phyloP scores from a whole-genome alignment of 2,888 invertebrate species.

The Camptogramma bilineatum region DNA sequence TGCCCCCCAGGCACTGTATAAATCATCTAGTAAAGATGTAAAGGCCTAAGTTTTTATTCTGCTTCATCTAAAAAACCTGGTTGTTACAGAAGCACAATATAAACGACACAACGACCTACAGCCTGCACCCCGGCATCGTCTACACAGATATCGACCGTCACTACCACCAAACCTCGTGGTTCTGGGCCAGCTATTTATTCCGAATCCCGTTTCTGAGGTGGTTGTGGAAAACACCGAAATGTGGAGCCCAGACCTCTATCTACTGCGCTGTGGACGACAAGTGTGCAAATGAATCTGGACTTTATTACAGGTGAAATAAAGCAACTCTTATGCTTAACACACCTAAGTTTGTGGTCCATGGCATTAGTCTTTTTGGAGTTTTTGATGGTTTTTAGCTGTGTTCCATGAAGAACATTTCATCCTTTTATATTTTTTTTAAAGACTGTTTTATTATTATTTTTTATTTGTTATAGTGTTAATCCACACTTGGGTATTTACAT shows the following conservation, averaged over 20 bases:
- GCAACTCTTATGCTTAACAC: not conserved
- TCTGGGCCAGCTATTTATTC: constrained; percentile 36
- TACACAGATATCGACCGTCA: constrained; percentile 85
- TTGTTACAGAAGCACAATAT: constrained; percentile 44
- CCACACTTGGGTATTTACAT: not conserved
- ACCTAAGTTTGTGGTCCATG: too few species aligned
- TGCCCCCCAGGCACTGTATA: too few species aligned
- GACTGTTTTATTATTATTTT: too few species aligned
- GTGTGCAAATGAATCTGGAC: constrained; percentile 76
- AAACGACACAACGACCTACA: constrained; percentile 77
- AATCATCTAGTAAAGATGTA: too few species aligned
- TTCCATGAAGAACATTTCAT: too few species aligned
- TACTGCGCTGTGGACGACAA: constrained; percentile 87
- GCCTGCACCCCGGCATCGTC: constrained; percentile 85
- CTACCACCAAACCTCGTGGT: constrained; percentile 56
- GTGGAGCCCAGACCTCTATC: constrained; percentile 88
- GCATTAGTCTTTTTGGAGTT: too few species aligned
- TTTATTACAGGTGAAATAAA: constrained; percentile 65
- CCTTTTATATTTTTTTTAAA: too few species aligned
- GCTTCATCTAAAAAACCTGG: too few species aligned
- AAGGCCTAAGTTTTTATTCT: too few species aligned
- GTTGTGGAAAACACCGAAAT: constrained; percentile 79
- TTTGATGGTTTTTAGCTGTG: too few species aligned
- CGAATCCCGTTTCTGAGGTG: constrained; percentile 47
- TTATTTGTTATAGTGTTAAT: too few species aligned